Evolutionary conservation across 2,797 vertebrate species (phyloP), one percentile per base, ranked within the genome.

Genomic region (Schizopygopsis malacanthus): DNA sequence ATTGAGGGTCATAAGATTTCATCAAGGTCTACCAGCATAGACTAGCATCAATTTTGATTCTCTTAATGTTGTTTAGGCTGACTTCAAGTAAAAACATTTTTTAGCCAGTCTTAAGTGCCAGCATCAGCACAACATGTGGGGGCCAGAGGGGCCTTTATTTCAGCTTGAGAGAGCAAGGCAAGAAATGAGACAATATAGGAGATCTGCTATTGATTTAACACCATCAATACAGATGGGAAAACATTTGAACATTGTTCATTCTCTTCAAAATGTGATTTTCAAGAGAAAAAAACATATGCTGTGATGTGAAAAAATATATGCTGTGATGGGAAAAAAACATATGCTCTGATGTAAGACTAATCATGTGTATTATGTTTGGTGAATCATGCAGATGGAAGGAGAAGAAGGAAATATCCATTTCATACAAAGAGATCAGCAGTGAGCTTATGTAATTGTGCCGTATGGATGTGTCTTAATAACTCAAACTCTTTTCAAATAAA

Each of bases 401-500:
- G 37, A 56, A n/a, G 22, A 77, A 77, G 45, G 6, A 77, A 67
- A 33, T 77, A 52, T 33, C 33, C 61, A 45, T 45, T 45, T 45
- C 43, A 45, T 45, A 45, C 43, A 41, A 75, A 83, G 22, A 70
- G 11, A 77, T 77, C 72, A 77, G 63, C 15, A 10, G 43, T 45
- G 25, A 28, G 63, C 39, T 78, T 84, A 77, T 56, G 47, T 56
- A 78, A 78, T 67, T 39, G 15, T 77, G 28, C 18, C 4, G 7
- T 76, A 65, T 39, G 25, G 11, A 65, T 81, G 45, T 69, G 25
- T 52, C 43, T 25, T 28, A 83, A 76, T 83, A 41, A 20, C 3
- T 67, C 71, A 50, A 83, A 59, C 28, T 67, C 70, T 52, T 84
- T 25, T 77, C 22, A 84, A 54, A n/a, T 69, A 41, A 84, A 54